Evolutionary conservation across 2,888 invertebrate genomes (phyloP), one percentile per base, ranked within the genome.

Genomic region (Scaptomyza parva): DNA sequence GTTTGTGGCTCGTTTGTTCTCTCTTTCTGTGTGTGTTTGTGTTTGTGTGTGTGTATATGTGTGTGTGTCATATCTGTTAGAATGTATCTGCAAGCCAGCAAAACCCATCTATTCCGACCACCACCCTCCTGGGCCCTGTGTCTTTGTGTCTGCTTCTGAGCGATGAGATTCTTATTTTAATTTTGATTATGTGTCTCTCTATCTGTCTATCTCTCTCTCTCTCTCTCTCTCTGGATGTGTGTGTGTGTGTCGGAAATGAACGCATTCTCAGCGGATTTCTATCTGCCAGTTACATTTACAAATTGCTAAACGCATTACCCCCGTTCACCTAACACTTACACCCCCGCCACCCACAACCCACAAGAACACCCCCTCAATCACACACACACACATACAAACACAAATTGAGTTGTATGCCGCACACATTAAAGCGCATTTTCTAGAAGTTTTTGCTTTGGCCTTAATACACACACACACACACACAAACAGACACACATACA

Each of bases 121-220:
- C n/a, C n/a, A n/a, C 11, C 1, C 17, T 5, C 9, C 4, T 0
- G 7, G 11, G 2, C 8, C 17, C 20, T 17, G 18, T 12, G 40
- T 39, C 41, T 35, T 41, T 55, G 41, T 67, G 68, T 51, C 84
- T 84, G 88, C 80, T 59, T 50, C 80, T 88, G 84, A 84, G 80
- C 73, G 86, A 85, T 85, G 84, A 79, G 84, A 71, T 78, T 86
- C 84, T 85, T 88, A 85, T 85, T 85, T 88, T 84, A 85, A 85
- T 85, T 85, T 85, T 88, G 88, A 83, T 85, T 77, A 79, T 86
- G 84, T 79, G 69, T 79, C 69, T 61, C 57, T 41, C 28, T 63
- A 64, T 62, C 69, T 64, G 28, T 26, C 24, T 3, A 6, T 3
- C 7, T 26, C 4, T 3, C 24, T 26, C 6, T 9, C 28, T 28